Base-by-base conservation (phyloP, 2,888 invertebrate genomes). In the Drosophila conformis region DNA sequence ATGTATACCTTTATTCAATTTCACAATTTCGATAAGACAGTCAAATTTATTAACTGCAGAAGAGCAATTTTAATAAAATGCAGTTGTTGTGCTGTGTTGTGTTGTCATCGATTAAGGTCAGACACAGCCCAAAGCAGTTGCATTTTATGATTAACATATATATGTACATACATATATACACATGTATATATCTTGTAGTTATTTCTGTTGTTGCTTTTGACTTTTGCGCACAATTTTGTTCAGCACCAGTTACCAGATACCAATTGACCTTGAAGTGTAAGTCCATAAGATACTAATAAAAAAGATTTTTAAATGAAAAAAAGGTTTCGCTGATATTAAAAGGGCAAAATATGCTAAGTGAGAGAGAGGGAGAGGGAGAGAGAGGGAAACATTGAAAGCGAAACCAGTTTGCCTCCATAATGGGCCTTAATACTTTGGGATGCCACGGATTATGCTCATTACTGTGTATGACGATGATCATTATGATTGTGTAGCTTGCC, bases 61-160 rank as follows among this genome's bases (percentile, higher is more conserved):
- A 18, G 8, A 65, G 36, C 54, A 67, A 71, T 82, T 71, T 72
- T 46, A 70, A 78, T 73, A 71, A 74, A 72, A 58, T 82, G 76
- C 82, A 82, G 56, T 76, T 59, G 63, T 40, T 31, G 38, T 38
- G 27, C 38, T 40, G 69, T 57, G 33, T 33, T 64, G 52, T 64
- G 53, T 67, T 79, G 69, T 85, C 86, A 73, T 83, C 89, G 86
- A 89, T 85, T 89, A 89, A 87, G 85, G 85, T 81, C 85, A 82
- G 64, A 69, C 74, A 62, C 56, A 62, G 75, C 69, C 75, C 73
- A 81, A 76, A 81, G 87, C 82, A 76, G 88, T 88, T 84, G 88
- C 84, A 84, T 72, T 74, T 88, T 80, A 61, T 63, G 60, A 70
- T 73, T 69, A 75, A 71, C 52, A 60, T 2, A 21, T 25, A 25